These are phyloP conservation scores for Xenopus laevis DNA, from an alignment of 2,113 vertebrate species.

Conservation along the genomic window DNA sequence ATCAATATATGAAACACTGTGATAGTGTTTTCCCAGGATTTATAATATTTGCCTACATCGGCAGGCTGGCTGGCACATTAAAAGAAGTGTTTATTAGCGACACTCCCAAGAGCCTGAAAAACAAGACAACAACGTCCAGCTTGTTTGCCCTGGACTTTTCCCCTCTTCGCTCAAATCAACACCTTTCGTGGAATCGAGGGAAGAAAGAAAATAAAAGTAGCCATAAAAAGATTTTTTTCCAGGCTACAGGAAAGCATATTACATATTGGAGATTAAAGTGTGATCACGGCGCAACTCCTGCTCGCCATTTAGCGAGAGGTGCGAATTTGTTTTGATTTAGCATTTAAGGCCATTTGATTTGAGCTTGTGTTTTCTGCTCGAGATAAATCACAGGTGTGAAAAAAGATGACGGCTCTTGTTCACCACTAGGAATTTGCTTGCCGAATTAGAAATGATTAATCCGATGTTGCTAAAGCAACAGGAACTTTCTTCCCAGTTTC, in stretches of 20 bases:
- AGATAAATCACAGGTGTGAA: slow-evolving; percentile 40
- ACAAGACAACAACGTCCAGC: too few relatives aligned
- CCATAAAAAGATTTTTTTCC: slow-evolving; percentile 6
- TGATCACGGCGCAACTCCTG: slow-evolving; percentile 1
- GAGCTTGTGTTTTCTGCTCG: slow-evolving; percentile 6
- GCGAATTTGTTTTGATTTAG: slow-evolving; percentile 27
- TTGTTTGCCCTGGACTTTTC: too few relatives aligned
- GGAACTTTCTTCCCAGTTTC: slow-evolving; percentile 11
- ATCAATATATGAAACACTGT: too few relatives aligned
- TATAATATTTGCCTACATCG: too few relatives aligned
- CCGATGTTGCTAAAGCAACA: slow-evolving; percentile 32
- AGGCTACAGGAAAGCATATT: slow-evolving; percentile 31
- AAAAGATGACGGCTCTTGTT: slow-evolving; percentile 6
- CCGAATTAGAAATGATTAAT: slow-evolving; percentile 37
- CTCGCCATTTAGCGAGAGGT: slow-evolving; percentile 24
- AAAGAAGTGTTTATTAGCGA: too few relatives aligned
- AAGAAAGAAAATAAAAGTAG: neutral
- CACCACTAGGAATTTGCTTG: slow-evolving; percentile 10
- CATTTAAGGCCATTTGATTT: slow-evolving; percentile 19
- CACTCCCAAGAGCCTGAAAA: too few relatives aligned
- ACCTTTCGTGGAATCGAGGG: too few relatives aligned
- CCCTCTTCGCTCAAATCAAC: too few relatives aligned
- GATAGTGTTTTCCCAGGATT: too few relatives aligned
- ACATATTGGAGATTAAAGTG: slow-evolving; percentile 34
- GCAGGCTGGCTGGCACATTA: too few relatives aligned